A percentile compares a stretch with the other conserved stretches of the same genome.
These are phyloP conservation scores for Napeogenes inachia DNA, from an alignment of 2,888 invertebrate species.

Conservation along the genomic window DNA sequence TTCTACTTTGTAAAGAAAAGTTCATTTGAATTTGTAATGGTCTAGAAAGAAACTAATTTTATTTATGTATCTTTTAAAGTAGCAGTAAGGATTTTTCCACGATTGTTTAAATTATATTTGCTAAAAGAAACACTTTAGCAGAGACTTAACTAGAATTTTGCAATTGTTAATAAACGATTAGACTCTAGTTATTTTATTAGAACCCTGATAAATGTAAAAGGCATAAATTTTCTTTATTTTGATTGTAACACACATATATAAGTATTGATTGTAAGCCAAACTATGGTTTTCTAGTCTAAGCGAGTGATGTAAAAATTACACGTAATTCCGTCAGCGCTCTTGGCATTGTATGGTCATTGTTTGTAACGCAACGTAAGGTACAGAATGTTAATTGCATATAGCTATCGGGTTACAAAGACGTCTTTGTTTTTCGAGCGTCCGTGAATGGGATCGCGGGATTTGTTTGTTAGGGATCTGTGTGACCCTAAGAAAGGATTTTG, in stretches of 20 bases:
- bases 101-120: no score
- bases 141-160: no score
- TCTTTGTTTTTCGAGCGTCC: slow-evolving; percentile 45
- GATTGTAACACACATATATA: no score
- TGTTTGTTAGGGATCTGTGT: slow-evolving; percentile 41
- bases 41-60: not conserved
- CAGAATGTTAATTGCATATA: slow-evolving; percentile 53
- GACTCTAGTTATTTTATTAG: not conserved
- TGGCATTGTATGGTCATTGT: slow-evolving; percentile 33
- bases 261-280: not conserved
- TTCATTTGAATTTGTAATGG: slow-evolving; percentile 14
- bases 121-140: no score
- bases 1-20: not conserved
- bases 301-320: slow-evolving; percentile 23
- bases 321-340: slow-evolving; percentile 25
- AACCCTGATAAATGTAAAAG: no score
- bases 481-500: slow-evolving; percentile 30
- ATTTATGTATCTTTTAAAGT: not conserved
- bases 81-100: no score
- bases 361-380: slow-evolving; percentile 37
- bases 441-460: slow-evolving; percentile 35
- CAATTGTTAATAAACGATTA: not conserved
- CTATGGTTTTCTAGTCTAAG: not conserved
- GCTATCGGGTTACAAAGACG: slow-evolving; percentile 37
- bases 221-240: no score